Conservation (phyloP, 2,797 vertebrate species). For the Merluccius polli region DNA sequence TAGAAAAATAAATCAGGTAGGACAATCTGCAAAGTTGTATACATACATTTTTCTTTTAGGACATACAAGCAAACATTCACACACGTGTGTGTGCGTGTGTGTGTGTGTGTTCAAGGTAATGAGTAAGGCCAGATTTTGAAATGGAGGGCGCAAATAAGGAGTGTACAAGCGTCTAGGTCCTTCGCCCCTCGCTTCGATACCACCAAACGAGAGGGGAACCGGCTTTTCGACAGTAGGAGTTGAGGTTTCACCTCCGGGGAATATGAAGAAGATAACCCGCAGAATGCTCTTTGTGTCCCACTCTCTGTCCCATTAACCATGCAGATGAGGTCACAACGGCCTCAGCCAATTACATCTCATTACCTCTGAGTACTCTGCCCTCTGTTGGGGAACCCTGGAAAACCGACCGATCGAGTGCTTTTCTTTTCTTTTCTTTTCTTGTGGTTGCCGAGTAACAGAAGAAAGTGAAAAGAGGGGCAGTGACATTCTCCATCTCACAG, state of each 20-base stretch:
- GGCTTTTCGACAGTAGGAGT: conserved; percentile 49
- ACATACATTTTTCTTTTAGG: conserved; percentile 52
- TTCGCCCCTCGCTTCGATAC: conserved; percentile 64
- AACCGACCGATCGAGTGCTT: conserved; percentile 40
- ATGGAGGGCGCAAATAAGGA: conserved; percentile 68
- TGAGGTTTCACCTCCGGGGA: conserved; percentile 26
- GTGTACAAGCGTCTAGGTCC: conserved; percentile 68
- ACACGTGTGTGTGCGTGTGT: conserved; percentile 10
- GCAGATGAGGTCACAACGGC: conserved; percentile 27
- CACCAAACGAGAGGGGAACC: conserved; percentile 55
- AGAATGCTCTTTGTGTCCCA: background rate
- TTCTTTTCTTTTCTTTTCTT: conserved; percentile 44
- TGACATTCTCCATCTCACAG: conserved; percentile 58
- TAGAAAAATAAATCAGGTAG: conserved; percentile 77
- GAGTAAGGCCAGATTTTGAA: conserved; percentile 78
- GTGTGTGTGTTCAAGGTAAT: conserved; percentile 53
- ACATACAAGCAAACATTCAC: conserved; percentile 28
- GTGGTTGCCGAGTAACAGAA: conserved; percentile 49
- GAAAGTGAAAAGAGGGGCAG: conserved; percentile 64
- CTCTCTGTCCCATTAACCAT: conserved; percentile 12
- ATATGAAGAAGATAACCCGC: conserved; percentile 19
- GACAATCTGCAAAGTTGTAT: conserved; percentile 61
- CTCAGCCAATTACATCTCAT: conserved; percentile 21
- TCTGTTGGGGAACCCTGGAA: conserved; percentile 26
- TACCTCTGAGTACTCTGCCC: conserved; percentile 25